Percentiles rank a stretch among this genome's conserved stretches.
Conservation (phyloP, 2,113 vertebrate genomes). For the Odocoileus virginianus region DNA sequence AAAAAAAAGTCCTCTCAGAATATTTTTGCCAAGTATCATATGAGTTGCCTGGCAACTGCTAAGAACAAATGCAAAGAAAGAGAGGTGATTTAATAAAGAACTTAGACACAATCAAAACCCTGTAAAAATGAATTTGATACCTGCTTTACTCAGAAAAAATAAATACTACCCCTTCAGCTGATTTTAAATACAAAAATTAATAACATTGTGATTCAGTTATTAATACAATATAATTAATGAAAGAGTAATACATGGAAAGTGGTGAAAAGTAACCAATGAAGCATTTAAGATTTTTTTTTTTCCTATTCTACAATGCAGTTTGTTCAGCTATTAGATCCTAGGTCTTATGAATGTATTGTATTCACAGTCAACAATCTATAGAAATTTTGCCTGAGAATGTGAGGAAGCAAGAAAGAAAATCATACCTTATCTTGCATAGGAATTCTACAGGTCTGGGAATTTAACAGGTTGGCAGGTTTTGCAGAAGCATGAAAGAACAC, state of each 20-base stretch:
- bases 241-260: slow-evolving; percentile 3
- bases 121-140: slow-evolving; percentile 23
- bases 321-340: slow-evolving; percentile 68
- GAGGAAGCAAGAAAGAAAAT: slow-evolving; percentile 66
- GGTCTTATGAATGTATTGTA: slow-evolving; percentile 62
- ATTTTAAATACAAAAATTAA: slow-evolving; percentile 56
- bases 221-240: slow-evolving; percentile 34
- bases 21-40: slow-evolving; percentile 53
- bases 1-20: slow-evolving; percentile 59
- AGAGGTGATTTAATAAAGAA: slow-evolving; percentile 49
- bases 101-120: slow-evolving; percentile 43
- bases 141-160: slow-evolving; percentile 47
- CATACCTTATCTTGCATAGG: neutral
- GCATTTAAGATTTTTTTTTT: slow-evolving; percentile 51
- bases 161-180: slow-evolving; percentile 7
- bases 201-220: slow-evolving; percentile 40
- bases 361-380: slow-evolving; percentile 40
- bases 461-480: slow-evolving; percentile 3
- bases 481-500: neutral
- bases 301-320: neutral
- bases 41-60: slow-evolving; percentile 55
- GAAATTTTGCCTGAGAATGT: slow-evolving; percentile 58
- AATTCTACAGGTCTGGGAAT: slow-evolving; percentile 30
- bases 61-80: slow-evolving; percentile 66
- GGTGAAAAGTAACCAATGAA: slow-evolving; percentile 59